Base-by-base conservation (phyloP, 2,113 vertebrate genomes). In the Sapayoa aenigma region DNA sequence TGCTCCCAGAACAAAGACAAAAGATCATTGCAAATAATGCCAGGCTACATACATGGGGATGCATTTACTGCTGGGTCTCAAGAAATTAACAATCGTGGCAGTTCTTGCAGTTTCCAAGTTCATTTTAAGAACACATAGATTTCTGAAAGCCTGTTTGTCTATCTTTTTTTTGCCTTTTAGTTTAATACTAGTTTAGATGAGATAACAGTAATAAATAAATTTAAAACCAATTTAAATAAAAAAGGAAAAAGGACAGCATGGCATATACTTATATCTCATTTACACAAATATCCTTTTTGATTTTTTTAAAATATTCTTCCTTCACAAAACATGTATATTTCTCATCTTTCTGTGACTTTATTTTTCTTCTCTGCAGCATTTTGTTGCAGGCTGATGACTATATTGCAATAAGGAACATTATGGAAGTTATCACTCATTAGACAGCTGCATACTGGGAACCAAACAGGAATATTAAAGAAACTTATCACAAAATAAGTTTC, bases 381-480 rank as follows among this genome's bases (percentile, higher is more conserved):
- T 96, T 96, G 33, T 95, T 91, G 39, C 33, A 90, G 49, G 41
- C 81, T 80, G 84, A 79, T 82, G 60, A 82, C 35, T 89, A 66
- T 59, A 90, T 73, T 87, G 46, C 55, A 72, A 52, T 75, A 93
- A 90, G 33, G 53, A 85, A 89, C 46, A 82, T 92, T 88, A 92
- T 94, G 74, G 72, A 97, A 94, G 78, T 65, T 73, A 94, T 93
- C 71, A 94, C 23, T 94, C 93, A 63, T 93, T 96, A 87, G 93
- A 82, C 86, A 96, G 81, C 33, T 96, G 58, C 73, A 89, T 82
- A 67, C 95, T 94, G 92, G 94, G 92, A 92, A 95, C 31, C 14
- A 95, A 93, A 53, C 20, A 73, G 30, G 79, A 96, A 96, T 95
- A 97, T 97, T 97, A 96, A 97, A 96, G 86, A 78, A 97, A 96